Conservation (phyloP, 1,140 invertebrate genomes). For the Drosophila tropicalis region DNA sequence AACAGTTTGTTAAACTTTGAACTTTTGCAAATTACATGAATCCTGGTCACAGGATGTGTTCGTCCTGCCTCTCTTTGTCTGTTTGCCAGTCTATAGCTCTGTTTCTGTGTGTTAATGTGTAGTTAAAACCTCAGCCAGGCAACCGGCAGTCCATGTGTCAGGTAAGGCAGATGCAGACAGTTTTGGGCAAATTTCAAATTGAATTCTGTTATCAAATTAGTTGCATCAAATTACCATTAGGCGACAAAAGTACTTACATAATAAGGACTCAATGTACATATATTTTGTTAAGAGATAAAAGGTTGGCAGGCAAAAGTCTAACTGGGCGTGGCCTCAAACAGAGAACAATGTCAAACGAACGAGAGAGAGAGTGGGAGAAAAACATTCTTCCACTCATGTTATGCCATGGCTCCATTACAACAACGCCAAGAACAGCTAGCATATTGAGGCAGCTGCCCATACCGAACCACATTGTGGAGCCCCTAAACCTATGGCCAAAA, state of each 20-base stretch:
- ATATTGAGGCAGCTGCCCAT: constrained; percentile 59
- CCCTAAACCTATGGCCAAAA: too few relatives aligned
- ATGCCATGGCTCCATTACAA: constrained; percentile 44
- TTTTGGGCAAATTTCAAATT: constrained; percentile 69
- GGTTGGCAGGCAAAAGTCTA: constrained; percentile 2
- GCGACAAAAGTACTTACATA: constrained; percentile 30
- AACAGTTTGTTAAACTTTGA: constrained; percentile 79
- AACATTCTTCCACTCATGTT: constrained; percentile 29
- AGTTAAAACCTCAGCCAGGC: constrained; percentile 42
- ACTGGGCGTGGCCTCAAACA: constrained; percentile 7
- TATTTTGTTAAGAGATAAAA: constrained; percentile 9
- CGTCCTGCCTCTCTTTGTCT: constrained; percentile 40
- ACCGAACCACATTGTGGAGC: neutral
- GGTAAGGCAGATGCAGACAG: constrained; percentile 48
- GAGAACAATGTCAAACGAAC: neutral
- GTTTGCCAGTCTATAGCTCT: constrained; percentile 27
- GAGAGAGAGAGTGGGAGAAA: neutral
- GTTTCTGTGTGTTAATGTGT: constrained; percentile 27
- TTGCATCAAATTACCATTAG: constrained; percentile 72
- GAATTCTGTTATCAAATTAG: constrained; percentile 78
- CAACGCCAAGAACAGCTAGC: constrained; percentile 37
- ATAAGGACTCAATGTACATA: constrained; percentile 21
- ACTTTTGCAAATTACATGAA: constrained; percentile 79
- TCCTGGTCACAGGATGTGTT: constrained; percentile 69
- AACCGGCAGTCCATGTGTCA: constrained; percentile 1